These are phyloP conservation scores for Montipora capricornis DNA, from an alignment of 64 coral and sea anemone species.

Conservation along the genomic window DNA sequence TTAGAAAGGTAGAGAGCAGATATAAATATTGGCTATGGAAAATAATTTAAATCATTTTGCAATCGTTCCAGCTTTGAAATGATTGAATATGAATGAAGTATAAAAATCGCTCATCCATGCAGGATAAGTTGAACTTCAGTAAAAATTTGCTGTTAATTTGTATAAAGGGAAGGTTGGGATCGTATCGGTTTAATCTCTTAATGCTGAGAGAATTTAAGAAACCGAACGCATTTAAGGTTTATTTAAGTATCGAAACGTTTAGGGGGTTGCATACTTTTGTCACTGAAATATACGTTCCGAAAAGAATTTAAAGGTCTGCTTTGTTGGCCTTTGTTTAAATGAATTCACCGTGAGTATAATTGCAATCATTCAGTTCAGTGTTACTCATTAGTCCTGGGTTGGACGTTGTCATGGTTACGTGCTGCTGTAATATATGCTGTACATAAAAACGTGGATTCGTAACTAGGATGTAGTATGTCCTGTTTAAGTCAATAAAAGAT, in stretches of 20 bases:
- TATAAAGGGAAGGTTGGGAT: neutral
- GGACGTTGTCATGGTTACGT: neutral
- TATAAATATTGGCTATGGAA: neutral
- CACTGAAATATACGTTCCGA: constrained; percentile 10
- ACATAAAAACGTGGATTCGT: constrained; percentile 36
- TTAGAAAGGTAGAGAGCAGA: neutral
- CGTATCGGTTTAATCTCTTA: neutral
- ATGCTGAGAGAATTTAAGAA: neutral
- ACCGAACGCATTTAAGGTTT: constrained; percentile 42
- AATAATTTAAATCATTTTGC: neutral
- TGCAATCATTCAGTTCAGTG: too few species aligned
- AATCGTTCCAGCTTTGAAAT: constrained; percentile 21
- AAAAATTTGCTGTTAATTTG: constrained; percentile 5
- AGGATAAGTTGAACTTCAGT: constrained; percentile 8
- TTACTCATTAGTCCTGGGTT: neutral
- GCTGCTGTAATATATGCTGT: constrained; percentile 45
- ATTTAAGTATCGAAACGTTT: neutral
- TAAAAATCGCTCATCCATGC: neutral
- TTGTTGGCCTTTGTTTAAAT: constrained; percentile 3
- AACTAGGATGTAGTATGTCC: neutral
- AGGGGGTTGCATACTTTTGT: neutral
- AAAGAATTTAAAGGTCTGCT: neutral
- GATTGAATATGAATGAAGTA: constrained; percentile 26
- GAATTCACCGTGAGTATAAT: too few species aligned
- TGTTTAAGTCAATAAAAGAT: constrained; percentile 25